phyloP scores from a whole-genome alignment of 2,888 invertebrate species.

The Eupithecia pulchellata region DNA sequence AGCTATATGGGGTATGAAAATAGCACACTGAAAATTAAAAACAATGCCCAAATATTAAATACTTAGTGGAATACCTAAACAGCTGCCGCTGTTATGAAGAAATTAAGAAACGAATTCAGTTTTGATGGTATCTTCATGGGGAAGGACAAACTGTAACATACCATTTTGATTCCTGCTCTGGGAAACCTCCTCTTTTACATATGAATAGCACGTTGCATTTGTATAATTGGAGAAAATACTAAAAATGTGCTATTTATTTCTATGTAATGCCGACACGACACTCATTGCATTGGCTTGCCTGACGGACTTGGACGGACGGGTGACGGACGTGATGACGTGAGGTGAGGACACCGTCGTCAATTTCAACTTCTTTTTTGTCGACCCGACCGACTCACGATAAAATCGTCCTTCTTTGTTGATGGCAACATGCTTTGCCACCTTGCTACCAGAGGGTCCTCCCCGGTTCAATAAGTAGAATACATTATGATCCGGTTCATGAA shows the following conservation, averaged over 20 bases:
- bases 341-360: too few species aligned
- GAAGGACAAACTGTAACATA: neutral
- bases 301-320: too few species aligned
- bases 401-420: too few species aligned
- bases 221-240: neutral
- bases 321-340: too few species aligned
- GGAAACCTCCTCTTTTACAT: neutral
- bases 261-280: conserved; percentile 1
- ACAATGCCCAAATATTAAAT: neutral
- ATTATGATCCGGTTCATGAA: too few species aligned
- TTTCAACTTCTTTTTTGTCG: neutral
- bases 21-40: neutral
- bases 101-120: neutral
- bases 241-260: neutral
- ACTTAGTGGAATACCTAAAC: too few species aligned
- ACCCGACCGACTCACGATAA: too few species aligned
- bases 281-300: too few species aligned
- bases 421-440: too few species aligned
- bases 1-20: neutral
- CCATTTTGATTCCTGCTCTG: neutral
- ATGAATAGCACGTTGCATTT: neutral
- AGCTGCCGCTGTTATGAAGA: neutral
- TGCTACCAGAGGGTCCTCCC: too few species aligned
- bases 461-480: too few species aligned
- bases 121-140: neutral